A percentile compares a stretch with the other conserved stretches of the same genome.
phyloP scores from a whole-genome alignment of 2,888 invertebrate species.

The Amphiduros pacificus region DNA sequence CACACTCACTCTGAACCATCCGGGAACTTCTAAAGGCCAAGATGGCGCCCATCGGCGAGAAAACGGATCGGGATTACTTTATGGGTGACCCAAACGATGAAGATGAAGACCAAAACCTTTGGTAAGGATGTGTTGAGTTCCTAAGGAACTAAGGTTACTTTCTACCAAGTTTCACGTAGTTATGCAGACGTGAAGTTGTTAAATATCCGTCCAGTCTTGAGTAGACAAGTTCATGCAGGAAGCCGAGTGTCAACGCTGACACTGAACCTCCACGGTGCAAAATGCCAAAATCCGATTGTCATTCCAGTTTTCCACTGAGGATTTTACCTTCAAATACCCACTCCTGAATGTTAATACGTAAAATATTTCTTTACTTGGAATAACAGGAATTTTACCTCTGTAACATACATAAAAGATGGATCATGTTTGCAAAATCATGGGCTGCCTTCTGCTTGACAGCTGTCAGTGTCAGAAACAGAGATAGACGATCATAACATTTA shows the following conservation, averaged over 20 bases:
- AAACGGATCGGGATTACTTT: conserved; percentile 44
- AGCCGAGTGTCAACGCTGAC: conserved; percentile 8
- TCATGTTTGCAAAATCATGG: too few species aligned
- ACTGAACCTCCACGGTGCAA: conserved; percentile 9
- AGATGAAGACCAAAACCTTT: conserved; percentile 49
- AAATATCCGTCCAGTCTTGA: conserved; percentile 2
- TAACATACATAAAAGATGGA: too few species aligned
- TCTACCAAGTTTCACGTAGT: neutral
- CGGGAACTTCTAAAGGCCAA: conserved; percentile 34
- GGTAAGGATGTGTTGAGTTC: conserved; percentile 33
- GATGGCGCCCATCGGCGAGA: conserved; percentile 55
- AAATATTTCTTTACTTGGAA: too few species aligned
- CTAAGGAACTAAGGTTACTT: neutral
- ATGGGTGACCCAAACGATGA: conserved; percentile 39
- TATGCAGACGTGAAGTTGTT: neutral
- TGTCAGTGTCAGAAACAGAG: too few species aligned
- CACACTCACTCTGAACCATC: too few species aligned
- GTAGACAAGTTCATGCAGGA: conserved; percentile 14
- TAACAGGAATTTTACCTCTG: too few species aligned
- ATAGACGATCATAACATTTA: too few species aligned
- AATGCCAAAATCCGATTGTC: conserved; percentile 14
- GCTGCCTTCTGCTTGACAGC: too few species aligned
- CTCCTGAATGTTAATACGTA: too few species aligned
- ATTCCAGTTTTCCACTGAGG: neutral
- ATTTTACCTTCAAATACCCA: neutral